Percentiles rank a stretch among this genome's conserved stretches.
Conservation (phyloP, 2,797 vertebrate species). For the Semaprochilodus insignis region DNA sequence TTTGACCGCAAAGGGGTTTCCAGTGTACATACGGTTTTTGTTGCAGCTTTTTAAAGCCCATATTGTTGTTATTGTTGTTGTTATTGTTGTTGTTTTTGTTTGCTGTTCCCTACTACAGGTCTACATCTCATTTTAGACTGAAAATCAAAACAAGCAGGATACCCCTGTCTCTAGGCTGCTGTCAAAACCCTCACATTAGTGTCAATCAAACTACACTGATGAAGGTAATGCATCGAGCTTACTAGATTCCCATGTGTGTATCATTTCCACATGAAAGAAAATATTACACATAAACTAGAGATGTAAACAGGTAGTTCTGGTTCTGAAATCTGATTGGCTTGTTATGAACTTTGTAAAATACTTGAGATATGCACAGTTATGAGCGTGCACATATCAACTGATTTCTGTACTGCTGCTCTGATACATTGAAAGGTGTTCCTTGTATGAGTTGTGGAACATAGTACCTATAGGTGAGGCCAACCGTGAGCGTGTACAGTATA, state of each 20-base stretch:
- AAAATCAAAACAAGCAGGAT: constrained; percentile 52
- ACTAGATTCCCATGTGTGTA: neutral
- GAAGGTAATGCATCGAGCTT: neutral
- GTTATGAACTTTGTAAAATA: too few relatives aligned
- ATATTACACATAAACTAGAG: too few relatives aligned
- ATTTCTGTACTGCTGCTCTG: too few relatives aligned
- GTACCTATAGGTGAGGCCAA: too few relatives aligned
- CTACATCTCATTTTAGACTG: constrained; percentile 56
- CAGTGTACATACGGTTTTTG: constrained; percentile 74
- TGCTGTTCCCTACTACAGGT: constrained; percentile 37
- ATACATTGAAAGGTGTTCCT: too few relatives aligned
- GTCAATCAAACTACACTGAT: neutral
- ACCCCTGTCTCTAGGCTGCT: constrained; percentile 36
- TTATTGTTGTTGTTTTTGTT: constrained; percentile 67
- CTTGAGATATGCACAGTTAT: too few relatives aligned
- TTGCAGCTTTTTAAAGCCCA: constrained; percentile 65
- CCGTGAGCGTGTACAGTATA: too few relatives aligned
- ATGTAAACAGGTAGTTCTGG: too few relatives aligned
- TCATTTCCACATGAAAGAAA: neutral
- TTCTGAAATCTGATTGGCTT: too few relatives aligned
- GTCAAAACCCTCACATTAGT: constrained; percentile 9
- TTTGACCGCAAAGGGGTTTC: constrained; percentile 69
- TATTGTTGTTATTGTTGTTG: constrained; percentile 35
- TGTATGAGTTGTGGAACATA: too few relatives aligned
- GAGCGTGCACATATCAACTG: too few relatives aligned